Evolutionary conservation across 2,888 invertebrate species (phyloP), one percentile per base, ranked within the genome.

Genomic region (Bombylius discolor): DNA sequence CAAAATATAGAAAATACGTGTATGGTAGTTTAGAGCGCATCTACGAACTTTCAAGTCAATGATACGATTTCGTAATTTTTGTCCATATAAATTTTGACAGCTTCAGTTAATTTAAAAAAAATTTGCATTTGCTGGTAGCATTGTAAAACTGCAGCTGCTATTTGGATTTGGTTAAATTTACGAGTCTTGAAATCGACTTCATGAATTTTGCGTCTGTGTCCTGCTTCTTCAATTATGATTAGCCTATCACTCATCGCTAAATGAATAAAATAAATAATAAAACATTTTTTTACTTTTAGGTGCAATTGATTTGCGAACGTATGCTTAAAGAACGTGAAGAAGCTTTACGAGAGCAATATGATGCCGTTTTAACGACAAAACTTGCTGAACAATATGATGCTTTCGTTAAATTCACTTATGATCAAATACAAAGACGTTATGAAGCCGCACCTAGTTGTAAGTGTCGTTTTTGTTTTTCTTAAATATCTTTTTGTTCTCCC

Each of bases 371-470:
- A 67, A 89, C 87, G 72, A 83, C 83, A 72, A 97, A 97, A 78
- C 82, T 99, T 64, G 91, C 95, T 60, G 98, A 99, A 78, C 97
- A 98, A 77, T 98, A 98, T 72, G 97, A 98, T 75, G 92, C 96
- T 69, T 99, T 98, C 76, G 94, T 97, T 61, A 94, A 94, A 77
- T 98, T 98, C 77, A 97, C 97, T 66, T 87, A 92, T 67, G 98
- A 99, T 78, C 97, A 98, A 81, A 89, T 98, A 69, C 89, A 89
- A 71, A 86, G 82, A 76, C 81, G 83, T 67, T 85, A 79, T 63
- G 75, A 74, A 68, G 74, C 75, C 58, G 72, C 74, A 57, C 74
- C 74, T 46, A 74, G 74, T 65, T 74, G 74, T 74, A 66, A 71
- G 75, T 61, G 23, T 3, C 23, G 23, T 23, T 1, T 1, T 23